Base-by-base conservation (phyloP, 37 sponge, comb jelly and placozoan species). In the Ianthella basta region DNA sequence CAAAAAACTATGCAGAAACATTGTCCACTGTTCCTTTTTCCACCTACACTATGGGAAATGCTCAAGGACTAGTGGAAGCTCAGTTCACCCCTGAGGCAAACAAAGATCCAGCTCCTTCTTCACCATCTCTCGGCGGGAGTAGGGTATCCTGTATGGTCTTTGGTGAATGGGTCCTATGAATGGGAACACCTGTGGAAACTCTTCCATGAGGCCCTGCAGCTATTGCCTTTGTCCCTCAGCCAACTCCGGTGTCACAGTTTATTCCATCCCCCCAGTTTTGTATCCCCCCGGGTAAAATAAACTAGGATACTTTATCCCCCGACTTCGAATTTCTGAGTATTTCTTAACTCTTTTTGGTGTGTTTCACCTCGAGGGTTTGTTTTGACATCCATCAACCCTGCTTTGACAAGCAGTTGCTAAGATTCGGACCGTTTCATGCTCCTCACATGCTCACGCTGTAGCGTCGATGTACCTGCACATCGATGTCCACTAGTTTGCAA, bases 91-190 rank as follows among this genome's bases (percentile, higher is more conserved):
- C 67, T 29, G 27, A 65, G 15, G 66, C 29, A 3, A 83, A n/a
- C 83, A 83, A 36, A 29, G 25, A 25, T 66, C 55, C n/a, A 83
- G 18, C 68, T 83, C 83, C 44, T n/a, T 63, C 83, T 83, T 25
- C 24, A 83, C 83, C 30, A 39, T 35, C 39, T 64, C 81, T 38
- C 83, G 14, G 53, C 27, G 68, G 25, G 83, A 23, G 50, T 83
- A 66, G 0, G 83, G 68, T 20, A 83, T 24, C 15, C 70, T 15
- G 54, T 83, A 83, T 64, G 83, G 70, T 53, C 34, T 65, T 68
- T 66, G 83, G 0, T 37, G 83, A 41, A 83, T 66, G n/a, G 83
- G 83, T 1, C 25, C 29, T 16, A 6, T 33, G 32, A 1, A 23
- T 35, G 29, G 12, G 38, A 83, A 18, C 23, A 83, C 83, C 23